A percentile compares a stretch with the other conserved stretches of the same genome.
Evolutionary conservation across 2,888 invertebrate genomes (phyloP).

Genomic region (Crossocerus cetratus): DNA sequence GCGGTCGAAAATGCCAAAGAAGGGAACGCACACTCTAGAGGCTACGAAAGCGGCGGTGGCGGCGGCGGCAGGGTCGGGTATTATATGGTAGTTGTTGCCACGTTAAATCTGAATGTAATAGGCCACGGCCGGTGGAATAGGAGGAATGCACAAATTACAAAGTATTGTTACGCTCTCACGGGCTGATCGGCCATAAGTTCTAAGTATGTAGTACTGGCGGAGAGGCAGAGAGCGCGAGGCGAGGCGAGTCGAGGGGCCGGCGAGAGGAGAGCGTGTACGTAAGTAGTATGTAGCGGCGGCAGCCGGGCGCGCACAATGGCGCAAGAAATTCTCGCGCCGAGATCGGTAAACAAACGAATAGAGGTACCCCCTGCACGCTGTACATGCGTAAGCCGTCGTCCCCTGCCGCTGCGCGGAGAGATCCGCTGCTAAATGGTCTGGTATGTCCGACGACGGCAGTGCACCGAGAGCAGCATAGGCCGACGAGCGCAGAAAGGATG

Average conservation of each 20-base stretch:
- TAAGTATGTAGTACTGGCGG: constrained; percentile 1
- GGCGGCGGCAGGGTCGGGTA: background rate
- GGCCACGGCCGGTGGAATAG: background rate
- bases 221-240: background rate
- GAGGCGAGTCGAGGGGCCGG: too few relatives aligned
- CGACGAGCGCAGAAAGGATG: constrained; percentile 26
- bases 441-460: constrained; percentile 34
- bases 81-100: constrained; percentile 2
- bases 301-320: constrained; percentile 48
- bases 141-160: constrained; percentile 14
- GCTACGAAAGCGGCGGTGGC: background rate
- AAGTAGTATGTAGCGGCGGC: constrained; percentile 17
- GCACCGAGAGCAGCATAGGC: constrained; percentile 9
- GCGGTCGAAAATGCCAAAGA: background rate
- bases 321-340: constrained; percentile 46
- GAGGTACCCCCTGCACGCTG: constrained; percentile 17
- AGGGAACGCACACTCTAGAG: too few relatives aligned
- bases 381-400: constrained; percentile 52
- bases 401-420: constrained; percentile 31
- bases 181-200: constrained; percentile 6
- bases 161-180: constrained; percentile 7
- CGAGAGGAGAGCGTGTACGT: background rate
- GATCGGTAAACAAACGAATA: constrained; percentile 55
- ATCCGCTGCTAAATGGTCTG: constrained; percentile 53
- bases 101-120: constrained; percentile 6